phyloP scores from a whole-genome alignment of 2,797 vertebrate species.

The Cossypha dichroa region DNA sequence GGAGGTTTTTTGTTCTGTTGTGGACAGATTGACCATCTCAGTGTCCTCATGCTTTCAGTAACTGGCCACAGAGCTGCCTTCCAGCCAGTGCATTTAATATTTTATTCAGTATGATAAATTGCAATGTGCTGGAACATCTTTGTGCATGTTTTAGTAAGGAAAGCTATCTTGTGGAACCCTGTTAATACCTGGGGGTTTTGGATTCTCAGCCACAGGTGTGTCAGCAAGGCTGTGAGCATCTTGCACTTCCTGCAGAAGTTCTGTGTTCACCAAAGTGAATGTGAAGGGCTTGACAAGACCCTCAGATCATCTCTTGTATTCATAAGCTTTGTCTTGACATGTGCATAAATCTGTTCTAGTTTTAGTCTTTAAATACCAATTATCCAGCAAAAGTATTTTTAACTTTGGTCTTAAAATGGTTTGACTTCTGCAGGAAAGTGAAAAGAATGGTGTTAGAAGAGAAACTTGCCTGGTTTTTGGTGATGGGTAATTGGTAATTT shows the following conservation, averaged over 20 bases:
- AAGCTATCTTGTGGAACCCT: accelerated
- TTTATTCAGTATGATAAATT: not conserved
- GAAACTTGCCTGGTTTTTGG: not conserved
- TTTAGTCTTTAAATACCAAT: not conserved
- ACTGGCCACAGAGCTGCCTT: not conserved
- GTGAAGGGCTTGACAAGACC: not conserved
- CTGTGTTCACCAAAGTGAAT: accelerated
- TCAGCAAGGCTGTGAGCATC: not conserved
- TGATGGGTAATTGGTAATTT: no score
- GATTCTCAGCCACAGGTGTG: not conserved
- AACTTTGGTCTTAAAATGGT: not conserved
- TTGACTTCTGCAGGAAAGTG: not conserved
- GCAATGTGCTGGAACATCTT: not conserved
- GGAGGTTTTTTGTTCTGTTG: not conserved
- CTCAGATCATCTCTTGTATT: not conserved
- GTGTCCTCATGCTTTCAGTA: not conserved
- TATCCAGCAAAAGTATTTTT: not conserved
- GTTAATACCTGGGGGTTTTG: not conserved
- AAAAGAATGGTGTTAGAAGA: not conserved
- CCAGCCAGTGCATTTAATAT: not conserved
- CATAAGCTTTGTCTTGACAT: not conserved
- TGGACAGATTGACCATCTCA: accelerated
- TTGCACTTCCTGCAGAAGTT: accelerated
- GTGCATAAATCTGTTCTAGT: not conserved
- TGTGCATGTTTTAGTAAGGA: not conserved